phyloP scores from a whole-genome alignment of 2,113 vertebrate species.

The Hemiprocne comata region DNA sequence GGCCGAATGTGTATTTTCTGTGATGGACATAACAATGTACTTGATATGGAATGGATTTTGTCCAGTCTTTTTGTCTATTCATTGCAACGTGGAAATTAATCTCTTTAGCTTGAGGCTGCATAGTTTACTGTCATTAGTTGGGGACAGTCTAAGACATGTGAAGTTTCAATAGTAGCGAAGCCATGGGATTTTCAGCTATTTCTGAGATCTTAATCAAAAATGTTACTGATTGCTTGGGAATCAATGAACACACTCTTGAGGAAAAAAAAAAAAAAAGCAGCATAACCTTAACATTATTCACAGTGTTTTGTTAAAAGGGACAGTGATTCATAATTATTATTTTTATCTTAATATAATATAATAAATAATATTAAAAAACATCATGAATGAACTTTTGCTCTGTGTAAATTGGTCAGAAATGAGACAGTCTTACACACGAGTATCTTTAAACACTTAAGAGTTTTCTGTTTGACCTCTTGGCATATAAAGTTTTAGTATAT shows the following conservation, averaged over 20 bases:
- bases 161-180: slow-evolving; percentile 82
- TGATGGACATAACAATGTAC: not conserved
- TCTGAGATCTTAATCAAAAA: slow-evolving; percentile 82
- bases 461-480: not conserved
- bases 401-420: not conserved
- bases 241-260: slow-evolving; percentile 74
- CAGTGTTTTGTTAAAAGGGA: not conserved
- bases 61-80: slow-evolving; percentile 60
- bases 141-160: slow-evolving; percentile 83
- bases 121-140: slow-evolving; percentile 84
- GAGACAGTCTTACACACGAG: not conserved
- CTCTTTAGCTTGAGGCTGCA: slow-evolving; percentile 79
- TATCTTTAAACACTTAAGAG: not conserved
- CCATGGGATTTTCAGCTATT: slow-evolving; percentile 83
- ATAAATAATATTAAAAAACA: not conserved
- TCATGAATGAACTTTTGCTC: not conserved
- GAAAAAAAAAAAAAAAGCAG: not conserved
- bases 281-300: slow-evolving; percentile 27
- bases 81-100: slow-evolving; percentile 84
- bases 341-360: not conserved
- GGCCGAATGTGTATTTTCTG: slow-evolving; percentile 14
- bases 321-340: not conserved
- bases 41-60: slow-evolving; percentile 31
- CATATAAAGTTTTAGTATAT: not conserved
- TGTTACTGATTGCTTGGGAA: slow-evolving; percentile 70